phyloP scores from a whole-genome alignment of 2,113 vertebrate species.

The Raphicerus campestris region DNA sequence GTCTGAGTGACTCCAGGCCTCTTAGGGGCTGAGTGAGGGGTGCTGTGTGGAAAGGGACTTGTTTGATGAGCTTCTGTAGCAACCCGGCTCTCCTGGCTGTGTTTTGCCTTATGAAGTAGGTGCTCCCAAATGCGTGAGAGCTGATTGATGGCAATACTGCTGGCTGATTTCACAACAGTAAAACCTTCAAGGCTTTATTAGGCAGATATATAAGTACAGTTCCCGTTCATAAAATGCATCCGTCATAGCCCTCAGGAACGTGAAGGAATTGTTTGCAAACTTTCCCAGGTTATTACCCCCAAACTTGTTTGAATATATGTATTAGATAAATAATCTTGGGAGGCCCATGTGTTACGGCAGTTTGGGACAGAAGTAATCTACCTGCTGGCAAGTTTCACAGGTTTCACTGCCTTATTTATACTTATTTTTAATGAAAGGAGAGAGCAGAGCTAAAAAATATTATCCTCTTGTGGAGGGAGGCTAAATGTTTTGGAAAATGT shows the following conservation, averaged over 20 bases:
- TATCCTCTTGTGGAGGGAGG: too few species aligned
- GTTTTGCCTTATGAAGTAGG: neutral
- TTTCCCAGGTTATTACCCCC: neutral
- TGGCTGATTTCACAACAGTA: neutral
- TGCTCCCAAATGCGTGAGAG: neutral
- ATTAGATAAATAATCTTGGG: neutral
- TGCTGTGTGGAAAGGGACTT: rapidly evolving
- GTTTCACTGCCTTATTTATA: neutral
- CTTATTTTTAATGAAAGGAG: neutral
- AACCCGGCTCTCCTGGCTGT: neutral
- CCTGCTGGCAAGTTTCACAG: neutral
- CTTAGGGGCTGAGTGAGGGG: neutral
- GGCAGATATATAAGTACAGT: neutral
- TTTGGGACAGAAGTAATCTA: neutral
- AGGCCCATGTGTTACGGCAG: rapidly evolving
- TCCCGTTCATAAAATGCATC: neutral
- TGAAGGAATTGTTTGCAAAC: neutral
- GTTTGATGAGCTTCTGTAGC: too few species aligned
- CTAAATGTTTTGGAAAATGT: neutral
- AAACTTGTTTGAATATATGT: neutral
- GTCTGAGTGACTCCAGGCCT: rapidly evolving
- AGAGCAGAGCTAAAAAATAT: neutral
- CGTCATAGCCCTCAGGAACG: rapidly evolving
- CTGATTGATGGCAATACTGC: neutral
- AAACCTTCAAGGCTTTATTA: neutral